Evolutionary conservation across 2,797 vertebrate species (phyloP).

Genomic region (Paratrypauchen microcephalus): DNA sequence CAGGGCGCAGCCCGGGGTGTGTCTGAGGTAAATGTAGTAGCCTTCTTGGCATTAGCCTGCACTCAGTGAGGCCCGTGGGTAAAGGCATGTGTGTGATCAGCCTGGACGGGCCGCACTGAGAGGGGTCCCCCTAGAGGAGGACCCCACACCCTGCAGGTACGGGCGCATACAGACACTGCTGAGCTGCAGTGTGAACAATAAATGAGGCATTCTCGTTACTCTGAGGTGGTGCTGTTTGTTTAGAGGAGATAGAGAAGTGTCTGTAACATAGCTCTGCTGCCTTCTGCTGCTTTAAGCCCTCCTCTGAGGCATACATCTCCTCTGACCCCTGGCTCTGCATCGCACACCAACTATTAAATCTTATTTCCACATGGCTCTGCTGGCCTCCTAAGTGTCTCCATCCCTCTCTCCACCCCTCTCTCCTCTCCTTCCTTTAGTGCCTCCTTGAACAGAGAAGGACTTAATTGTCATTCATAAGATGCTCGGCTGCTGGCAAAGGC

Average conservation of each 20-base stretch:
- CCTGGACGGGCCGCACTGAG: conserved; percentile 70
- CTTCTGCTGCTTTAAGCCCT: conserved; percentile 52
- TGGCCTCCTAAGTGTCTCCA: conserved; percentile 1
- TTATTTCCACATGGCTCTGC: conserved; percentile 21
- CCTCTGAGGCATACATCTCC: conserved; percentile 41
- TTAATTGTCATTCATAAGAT: conserved; percentile 69
- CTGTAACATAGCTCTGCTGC: conserved; percentile 42
- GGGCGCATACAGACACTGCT: conserved; percentile 62
- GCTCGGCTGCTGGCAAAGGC: conserved; percentile 45
- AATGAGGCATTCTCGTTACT: conserved; percentile 82
- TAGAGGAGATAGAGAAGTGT: conserved; percentile 26
- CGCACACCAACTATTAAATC: conserved; percentile 44
- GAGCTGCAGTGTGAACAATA: conserved; percentile 68
- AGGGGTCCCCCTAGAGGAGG: conserved; percentile 57
- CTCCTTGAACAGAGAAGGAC: conserved; percentile 60
- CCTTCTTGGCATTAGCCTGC: conserved; percentile 72
- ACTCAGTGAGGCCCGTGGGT: conserved; percentile 64
- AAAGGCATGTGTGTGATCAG: conserved; percentile 70
- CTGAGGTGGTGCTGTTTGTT: conserved; percentile 74
- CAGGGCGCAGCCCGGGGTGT: conserved; percentile 77
- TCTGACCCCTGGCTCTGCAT: conserved; percentile 42
- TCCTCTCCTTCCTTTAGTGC: conserved; percentile 31
- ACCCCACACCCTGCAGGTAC: conserved; percentile 71
- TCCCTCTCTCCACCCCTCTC: not conserved
- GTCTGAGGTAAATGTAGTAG: conserved; percentile 83